Evolutionary conservation across 2,113 vertebrate genomes (phyloP).

Genomic region (Nymphicus hollandicus): DNA sequence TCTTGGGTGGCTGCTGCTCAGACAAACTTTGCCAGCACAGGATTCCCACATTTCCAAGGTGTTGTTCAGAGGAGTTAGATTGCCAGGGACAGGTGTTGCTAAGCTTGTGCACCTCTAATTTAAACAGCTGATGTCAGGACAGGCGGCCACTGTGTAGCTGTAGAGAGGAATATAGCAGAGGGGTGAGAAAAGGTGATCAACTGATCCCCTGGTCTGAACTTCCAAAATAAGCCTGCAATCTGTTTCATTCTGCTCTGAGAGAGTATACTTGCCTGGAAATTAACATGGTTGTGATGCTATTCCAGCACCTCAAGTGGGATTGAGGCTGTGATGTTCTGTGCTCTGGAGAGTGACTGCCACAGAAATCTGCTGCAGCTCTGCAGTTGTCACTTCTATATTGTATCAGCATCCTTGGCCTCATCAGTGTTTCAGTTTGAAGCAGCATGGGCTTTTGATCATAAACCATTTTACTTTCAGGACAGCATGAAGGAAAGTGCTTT

Average conservation of each 20-base stretch:
- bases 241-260: slow-evolving; percentile 27
- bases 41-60: neutral
- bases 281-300: slow-evolving; percentile 9
- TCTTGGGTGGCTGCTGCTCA: neutral
- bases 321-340: slow-evolving; percentile 35
- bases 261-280: slow-evolving; percentile 2
- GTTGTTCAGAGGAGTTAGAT: neutral
- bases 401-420: neutral
- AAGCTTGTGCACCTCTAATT: neutral
- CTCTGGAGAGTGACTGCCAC: neutral
- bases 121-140: neutral
- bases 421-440: neutral
- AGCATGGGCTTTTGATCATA: neutral
- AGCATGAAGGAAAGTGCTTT: neutral
- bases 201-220: neutral
- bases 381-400: neutral
- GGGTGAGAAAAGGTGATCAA: neutral
- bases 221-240: slow-evolving; percentile 18
- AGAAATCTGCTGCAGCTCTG: neutral
- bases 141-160: neutral
- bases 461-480: neutral
- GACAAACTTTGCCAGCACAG: neutral
- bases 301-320: slow-evolving; percentile 9
- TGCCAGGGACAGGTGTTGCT: neutral
- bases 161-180: neutral